A percentile compares a stretch with the other conserved stretches of the same genome.
Conservation (phyloP, 2,113 vertebrate species). For the Tichodroma muraria region DNA sequence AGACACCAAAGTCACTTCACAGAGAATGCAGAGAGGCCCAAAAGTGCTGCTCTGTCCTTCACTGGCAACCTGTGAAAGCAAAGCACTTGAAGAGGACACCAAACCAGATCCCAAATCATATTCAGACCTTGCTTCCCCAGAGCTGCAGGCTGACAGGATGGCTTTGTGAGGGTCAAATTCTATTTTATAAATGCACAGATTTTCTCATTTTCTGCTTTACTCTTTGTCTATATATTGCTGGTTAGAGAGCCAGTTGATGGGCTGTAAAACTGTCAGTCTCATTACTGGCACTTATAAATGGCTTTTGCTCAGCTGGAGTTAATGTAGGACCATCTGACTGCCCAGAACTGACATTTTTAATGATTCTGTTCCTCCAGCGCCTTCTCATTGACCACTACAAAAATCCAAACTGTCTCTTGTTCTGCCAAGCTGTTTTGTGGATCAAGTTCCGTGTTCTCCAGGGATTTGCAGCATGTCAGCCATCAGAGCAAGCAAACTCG, state of each 20-base stretch:
- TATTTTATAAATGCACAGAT: neutral
- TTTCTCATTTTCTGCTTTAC: neutral
- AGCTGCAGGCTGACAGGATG: neutral
- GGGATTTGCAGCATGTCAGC: neutral
- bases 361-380: neutral
- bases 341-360: slow-evolving; percentile 35
- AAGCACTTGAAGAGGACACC: neutral
- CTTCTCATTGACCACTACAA: neutral
- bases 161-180: neutral
- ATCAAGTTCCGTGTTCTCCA: neutral
- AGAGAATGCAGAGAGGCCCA: neutral
- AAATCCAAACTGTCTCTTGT: neutral
- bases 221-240: neutral
- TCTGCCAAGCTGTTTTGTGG: neutral
- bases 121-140: neutral
- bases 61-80: neutral
- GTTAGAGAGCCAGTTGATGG: neutral
- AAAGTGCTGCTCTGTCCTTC: neutral
- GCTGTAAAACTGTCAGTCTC: neutral
- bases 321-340: neutral
- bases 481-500: neutral
- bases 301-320: slow-evolving; percentile 19
- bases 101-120: neutral
- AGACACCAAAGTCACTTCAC: neutral
- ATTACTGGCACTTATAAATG: neutral